Percentiles rank a stretch among this genome's conserved stretches.
Conservation (phyloP, 2,113 vertebrate species). For the Tupaia tana region DNA sequence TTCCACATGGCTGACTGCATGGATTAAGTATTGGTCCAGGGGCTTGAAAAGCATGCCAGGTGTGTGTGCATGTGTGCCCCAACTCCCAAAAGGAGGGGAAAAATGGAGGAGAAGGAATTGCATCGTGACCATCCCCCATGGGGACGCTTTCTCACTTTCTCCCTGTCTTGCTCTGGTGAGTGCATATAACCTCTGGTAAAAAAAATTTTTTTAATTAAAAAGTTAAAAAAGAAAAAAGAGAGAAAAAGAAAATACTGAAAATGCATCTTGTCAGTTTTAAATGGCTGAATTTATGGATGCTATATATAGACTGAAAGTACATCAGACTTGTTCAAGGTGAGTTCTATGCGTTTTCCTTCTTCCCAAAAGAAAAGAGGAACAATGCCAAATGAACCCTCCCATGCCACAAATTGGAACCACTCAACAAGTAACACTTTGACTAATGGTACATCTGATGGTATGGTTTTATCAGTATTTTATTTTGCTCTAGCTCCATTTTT, state of each 20-base stretch:
- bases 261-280: constrained; percentile 7
- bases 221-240: no score
- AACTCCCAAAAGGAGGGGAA: no score
- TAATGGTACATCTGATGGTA: not conserved
- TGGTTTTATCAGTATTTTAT: not conserved
- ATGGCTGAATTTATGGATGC: not conserved
- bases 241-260: not conserved
- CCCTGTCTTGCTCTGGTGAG: no score
- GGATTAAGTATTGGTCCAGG: no score
- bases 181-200: no score
- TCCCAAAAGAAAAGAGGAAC: constrained; percentile 2
- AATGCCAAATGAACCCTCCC: constrained; percentile 2
- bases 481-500: constrained; percentile 13
- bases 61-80: no score
- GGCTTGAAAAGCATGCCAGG: no score
- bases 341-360: constrained; percentile 51
- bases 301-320: constrained; percentile 18
- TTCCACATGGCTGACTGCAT: no score
- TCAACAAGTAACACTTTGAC: not conserved
- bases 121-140: no score
- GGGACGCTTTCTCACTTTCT: no score
- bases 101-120: no score
- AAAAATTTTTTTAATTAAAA: no score
- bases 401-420: not conserved
- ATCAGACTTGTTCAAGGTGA: constrained; percentile 57